Evolutionary conservation across 2,113 vertebrate genomes (phyloP).

Genomic region (Lagopus leucura): DNA sequence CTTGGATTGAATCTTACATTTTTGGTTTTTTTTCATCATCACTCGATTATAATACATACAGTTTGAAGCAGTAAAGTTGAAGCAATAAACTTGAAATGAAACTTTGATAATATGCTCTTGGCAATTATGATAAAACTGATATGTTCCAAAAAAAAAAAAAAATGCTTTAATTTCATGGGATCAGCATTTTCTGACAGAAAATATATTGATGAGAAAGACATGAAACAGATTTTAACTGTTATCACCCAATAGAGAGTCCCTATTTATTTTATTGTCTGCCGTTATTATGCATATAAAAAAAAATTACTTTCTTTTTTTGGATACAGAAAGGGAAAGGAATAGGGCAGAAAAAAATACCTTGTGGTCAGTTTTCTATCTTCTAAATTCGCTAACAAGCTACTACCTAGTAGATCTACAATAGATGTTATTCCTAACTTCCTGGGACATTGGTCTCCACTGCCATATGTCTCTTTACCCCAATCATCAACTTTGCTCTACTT

Average conservation of each 20-base stretch:
- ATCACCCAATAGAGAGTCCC: background rate
- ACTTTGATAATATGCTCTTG: background rate
- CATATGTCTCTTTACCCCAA: rapidly evolving
- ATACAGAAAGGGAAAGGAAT: background rate
- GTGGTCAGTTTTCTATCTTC: background rate
- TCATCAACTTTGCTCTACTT: background rate
- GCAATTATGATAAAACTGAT: background rate
- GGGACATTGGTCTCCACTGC: background rate
- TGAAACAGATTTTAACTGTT: background rate
- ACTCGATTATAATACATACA: background rate
- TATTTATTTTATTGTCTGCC: background rate
- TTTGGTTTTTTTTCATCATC: background rate
- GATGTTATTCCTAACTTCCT: background rate
- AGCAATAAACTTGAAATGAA: background rate
- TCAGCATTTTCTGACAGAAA: background rate
- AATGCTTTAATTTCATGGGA: background rate
- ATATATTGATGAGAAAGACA: background rate
- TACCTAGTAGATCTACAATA: background rate
- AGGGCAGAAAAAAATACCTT: rapidly evolving
- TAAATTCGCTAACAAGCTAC: background rate
- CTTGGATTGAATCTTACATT: background rate
- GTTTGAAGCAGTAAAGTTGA: background rate
- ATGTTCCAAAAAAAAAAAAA: background rate
- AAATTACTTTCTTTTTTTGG: background rate
- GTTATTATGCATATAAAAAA: background rate